These are phyloP conservation scores for Herpailurus yagouaroundi DNA, from an alignment of 2,113 vertebrate species.

Conservation along the genomic window DNA sequence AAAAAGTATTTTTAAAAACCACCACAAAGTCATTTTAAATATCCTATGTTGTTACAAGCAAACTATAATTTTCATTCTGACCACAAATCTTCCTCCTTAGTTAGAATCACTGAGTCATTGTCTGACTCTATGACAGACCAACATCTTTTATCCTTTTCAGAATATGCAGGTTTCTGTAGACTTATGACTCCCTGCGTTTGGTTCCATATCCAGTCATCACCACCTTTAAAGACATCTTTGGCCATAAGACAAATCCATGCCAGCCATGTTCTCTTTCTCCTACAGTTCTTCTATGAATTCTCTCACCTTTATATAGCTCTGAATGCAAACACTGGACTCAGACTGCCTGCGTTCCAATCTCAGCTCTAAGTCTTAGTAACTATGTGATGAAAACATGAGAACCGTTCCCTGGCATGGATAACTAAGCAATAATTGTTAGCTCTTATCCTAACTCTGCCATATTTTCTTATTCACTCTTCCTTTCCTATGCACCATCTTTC, in stretches of 20 bases:
- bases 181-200: background rate
- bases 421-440: background rate
- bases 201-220: background rate
- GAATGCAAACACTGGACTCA: background rate
- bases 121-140: background rate
- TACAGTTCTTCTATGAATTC: background rate
- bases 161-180: background rate
- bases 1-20: background rate
- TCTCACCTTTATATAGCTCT: background rate
- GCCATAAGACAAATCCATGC: background rate
- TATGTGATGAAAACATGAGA: background rate
- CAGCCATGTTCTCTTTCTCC: background rate
- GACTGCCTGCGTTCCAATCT: background rate
- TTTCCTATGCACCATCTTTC: background rate
- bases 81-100: background rate
- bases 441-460: background rate
- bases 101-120: background rate
- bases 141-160: background rate
- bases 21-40: background rate
- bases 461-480: background rate
- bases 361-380: background rate
- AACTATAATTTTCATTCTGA: background rate
- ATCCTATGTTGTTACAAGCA: background rate
- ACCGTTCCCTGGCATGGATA: background rate
- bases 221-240: background rate